A percentile compares a stretch with the other conserved stretches of the same genome.
Evolutionary conservation across 2,888 invertebrate species (phyloP).

Genomic region (Apeira syringaria): DNA sequence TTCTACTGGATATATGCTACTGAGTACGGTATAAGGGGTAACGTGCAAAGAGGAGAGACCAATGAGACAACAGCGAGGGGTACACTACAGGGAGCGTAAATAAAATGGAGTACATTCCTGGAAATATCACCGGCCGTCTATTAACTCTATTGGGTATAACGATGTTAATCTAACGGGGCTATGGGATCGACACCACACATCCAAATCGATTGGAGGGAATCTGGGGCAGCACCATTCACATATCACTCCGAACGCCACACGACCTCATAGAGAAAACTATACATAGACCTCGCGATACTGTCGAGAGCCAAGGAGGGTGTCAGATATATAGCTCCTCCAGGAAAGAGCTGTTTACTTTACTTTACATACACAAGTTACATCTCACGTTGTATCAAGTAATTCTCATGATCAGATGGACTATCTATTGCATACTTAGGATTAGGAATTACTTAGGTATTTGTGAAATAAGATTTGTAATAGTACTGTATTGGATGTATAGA

Average conservation of each 20-base stretch:
- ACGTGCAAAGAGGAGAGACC: slow-evolving; percentile 53
- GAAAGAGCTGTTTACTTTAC: background rate
- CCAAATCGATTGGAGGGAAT: slow-evolving; percentile 58
- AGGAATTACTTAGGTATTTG: no score
- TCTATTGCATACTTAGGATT: no score
- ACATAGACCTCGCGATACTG: slow-evolving; percentile 1
- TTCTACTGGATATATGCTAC: slow-evolving; percentile 36
- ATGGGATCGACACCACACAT: slow-evolving; percentile 71
- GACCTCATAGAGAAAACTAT: slow-evolving; percentile 65
- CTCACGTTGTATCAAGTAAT: no score
- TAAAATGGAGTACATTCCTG: slow-evolving; percentile 54
- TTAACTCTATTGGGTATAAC: slow-evolving; percentile 44
- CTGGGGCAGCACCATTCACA: slow-evolving; percentile 83
- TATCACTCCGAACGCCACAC: slow-evolving; percentile 64
- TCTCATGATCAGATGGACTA: no score
- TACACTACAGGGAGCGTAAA: slow-evolving; percentile 48
- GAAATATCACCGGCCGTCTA: slow-evolving; percentile 61
- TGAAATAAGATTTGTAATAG: background rate
- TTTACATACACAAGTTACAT: background rate
- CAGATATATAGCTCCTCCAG: background rate
- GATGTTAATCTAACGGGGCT: slow-evolving; percentile 60
- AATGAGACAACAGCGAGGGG: slow-evolving; percentile 56
- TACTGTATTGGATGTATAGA: background rate
- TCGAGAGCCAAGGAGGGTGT: background rate
- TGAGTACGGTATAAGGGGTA: slow-evolving; percentile 34